Evolutionary conservation across 2,888 invertebrate species (phyloP).

Genomic region (Ornithoptera priamus): DNA sequence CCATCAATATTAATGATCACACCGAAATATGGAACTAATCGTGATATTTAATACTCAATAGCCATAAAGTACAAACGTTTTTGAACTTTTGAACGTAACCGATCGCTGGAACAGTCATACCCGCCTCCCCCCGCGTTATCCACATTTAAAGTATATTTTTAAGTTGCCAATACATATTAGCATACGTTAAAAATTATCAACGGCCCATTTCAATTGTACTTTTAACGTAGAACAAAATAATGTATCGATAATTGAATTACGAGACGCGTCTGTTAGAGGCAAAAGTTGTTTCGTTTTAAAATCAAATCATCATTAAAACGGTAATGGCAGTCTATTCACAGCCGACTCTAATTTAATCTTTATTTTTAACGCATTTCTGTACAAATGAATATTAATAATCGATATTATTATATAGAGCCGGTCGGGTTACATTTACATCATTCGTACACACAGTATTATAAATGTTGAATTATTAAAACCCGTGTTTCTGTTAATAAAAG

Average conservation of each 20-base stretch:
- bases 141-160: too few species aligned
- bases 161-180: too few species aligned
- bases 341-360: constrained; percentile 18
- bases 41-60: constrained; percentile 66
- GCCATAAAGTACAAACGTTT: constrained; percentile 54
- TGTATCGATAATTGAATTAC: constrained; percentile 9
- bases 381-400: constrained; percentile 18
- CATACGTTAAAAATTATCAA: too few species aligned
- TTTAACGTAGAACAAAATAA: neutral
- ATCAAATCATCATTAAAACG: constrained; percentile 24
- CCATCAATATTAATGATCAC: constrained; percentile 74
- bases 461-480: too few species aligned
- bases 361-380: constrained; percentile 16
- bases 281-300: constrained; percentile 11
- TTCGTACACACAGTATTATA: too few species aligned
- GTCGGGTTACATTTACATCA: too few species aligned
- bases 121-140: too few species aligned
- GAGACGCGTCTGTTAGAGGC: neutral
- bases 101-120: too few species aligned
- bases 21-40: constrained; percentile 74
- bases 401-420: neutral
- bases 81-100: constrained; percentile 21
- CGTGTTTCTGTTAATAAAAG: too few species aligned
- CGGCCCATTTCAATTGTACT: too few species aligned
- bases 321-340: constrained; percentile 4